Percentiles rank a stretch among this genome's conserved stretches.
Conservation (phyloP, 2,113 vertebrate genomes). For the Tachysurus vachellii region DNA sequence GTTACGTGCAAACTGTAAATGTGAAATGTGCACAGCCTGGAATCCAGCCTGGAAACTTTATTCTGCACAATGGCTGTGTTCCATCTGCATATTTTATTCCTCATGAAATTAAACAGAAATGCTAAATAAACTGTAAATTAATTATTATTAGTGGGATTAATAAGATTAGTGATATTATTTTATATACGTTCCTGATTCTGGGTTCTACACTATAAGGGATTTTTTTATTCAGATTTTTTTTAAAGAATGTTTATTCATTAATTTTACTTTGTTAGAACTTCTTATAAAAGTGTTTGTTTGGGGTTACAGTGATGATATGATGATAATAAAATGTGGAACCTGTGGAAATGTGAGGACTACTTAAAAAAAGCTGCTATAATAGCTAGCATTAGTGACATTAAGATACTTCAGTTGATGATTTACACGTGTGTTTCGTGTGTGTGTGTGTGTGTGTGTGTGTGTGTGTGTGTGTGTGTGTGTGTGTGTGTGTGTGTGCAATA, state of each 20-base stretch:
- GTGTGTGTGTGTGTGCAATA: not conserved
- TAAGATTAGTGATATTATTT: not conserved
- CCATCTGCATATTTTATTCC: not conserved
- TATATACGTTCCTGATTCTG: too few species aligned
- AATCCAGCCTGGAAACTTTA: slow-evolving; percentile 6
- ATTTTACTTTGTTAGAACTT: not conserved
- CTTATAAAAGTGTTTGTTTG: not conserved
- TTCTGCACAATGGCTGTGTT: not conserved
- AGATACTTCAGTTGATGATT: not conserved
- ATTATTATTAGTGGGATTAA: not conserved
- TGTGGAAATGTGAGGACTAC: not conserved
- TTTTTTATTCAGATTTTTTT: not conserved
- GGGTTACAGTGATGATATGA: not conserved
- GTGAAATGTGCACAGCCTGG: not conserved
- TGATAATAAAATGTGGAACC: not conserved
- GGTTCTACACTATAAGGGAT: too few species aligned
- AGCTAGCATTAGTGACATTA: not conserved
- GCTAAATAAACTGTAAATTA: not conserved
- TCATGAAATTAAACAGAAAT: not conserved
- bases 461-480: not conserved
- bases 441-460: slow-evolving; percentile 8
- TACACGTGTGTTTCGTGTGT: not conserved
- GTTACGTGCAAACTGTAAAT: not conserved
- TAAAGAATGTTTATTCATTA: not conserved
- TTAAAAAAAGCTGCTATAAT: too few species aligned